Conservation (phyloP, 1,140 invertebrate genomes). For the Microplitis demolitor region DNA sequence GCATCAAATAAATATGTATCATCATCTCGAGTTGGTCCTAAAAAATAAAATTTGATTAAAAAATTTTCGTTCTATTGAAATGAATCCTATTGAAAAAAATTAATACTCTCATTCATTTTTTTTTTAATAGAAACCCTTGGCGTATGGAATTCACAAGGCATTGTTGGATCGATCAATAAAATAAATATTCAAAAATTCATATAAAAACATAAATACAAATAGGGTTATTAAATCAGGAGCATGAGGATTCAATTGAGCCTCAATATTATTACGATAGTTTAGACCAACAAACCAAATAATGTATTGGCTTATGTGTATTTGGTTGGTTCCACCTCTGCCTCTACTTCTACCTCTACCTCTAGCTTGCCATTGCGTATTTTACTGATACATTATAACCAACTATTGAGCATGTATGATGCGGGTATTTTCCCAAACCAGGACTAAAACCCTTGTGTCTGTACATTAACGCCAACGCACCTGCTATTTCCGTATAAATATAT, state of each 20-base stretch:
- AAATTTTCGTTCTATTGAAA: not conserved
- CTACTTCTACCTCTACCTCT: no score
- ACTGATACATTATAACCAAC: not conserved
- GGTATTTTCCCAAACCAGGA: not conserved
- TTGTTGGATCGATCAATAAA: not conserved
- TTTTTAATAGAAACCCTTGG: not conserved
- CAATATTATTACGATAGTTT: not conserved
- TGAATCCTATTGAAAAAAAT: not conserved
- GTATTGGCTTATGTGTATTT: not conserved
- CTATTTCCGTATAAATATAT: no score
- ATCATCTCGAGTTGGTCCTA: conserved; percentile 46
- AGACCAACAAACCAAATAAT: not conserved
- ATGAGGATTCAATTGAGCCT: not conserved
- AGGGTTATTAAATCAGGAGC: not conserved
- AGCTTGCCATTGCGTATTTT: no score
- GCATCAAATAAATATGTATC: conserved; percentile 56
- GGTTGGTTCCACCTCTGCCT: no score
- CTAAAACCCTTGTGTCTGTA: not conserved
- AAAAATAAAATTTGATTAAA: conserved; percentile 1
- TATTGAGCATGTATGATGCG: not conserved
- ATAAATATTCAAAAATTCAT: not conserved
- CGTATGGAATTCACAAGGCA: not conserved
- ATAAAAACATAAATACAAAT: not conserved
- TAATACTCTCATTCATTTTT: not conserved
- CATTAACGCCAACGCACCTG: not conserved